Evolutionary conservation across 2,797 vertebrate genomes (phyloP).

Genomic region (Moxostoma hubbsi): DNA sequence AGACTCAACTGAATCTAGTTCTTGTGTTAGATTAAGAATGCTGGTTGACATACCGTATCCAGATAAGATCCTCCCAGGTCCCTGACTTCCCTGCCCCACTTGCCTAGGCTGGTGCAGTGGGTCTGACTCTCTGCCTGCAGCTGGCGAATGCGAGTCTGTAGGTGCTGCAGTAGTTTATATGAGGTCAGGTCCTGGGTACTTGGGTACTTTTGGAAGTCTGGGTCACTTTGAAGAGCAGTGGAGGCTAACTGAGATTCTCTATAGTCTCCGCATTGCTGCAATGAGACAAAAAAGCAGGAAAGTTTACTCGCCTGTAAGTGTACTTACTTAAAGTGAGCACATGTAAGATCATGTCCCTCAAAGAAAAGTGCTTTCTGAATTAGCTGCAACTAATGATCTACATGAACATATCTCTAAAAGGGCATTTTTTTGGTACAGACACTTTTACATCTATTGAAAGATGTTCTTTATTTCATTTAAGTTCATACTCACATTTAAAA

Average conservation of each 20-base stretch:
- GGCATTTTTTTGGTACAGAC: no score
- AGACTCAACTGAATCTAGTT: background rate
- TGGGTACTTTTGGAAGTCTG: slow-evolving; percentile 48
- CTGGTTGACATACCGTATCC: slow-evolving; percentile 47
- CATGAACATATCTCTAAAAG: no score
- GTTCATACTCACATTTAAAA: background rate
- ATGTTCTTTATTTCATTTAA: background rate
- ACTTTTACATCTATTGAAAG: no score
- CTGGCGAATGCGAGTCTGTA: slow-evolving; percentile 78
- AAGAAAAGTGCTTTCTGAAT: no score
- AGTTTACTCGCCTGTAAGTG: background rate
- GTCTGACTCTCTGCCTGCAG: slow-evolving; percentile 71
- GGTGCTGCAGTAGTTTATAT: slow-evolving; percentile 72
- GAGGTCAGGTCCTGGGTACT: slow-evolving; percentile 63
- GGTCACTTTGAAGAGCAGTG: slow-evolving; percentile 48
- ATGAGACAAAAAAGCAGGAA: slow-evolving; percentile 7
- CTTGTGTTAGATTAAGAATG: no score
- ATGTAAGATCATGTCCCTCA: no score
- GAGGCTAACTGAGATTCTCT: slow-evolving; percentile 48
- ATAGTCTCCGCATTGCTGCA: slow-evolving; percentile 62
- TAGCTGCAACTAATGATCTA: no score
- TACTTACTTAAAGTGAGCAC: no score
- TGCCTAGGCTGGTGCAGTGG: slow-evolving; percentile 30
- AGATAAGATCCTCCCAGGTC: slow-evolving; percentile 61
- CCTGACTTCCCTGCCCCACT: slow-evolving; percentile 16